These are phyloP conservation scores for Leucophenga maculata DNA, from an alignment of 2,888 invertebrate genomes.

Conservation along the genomic window DNA sequence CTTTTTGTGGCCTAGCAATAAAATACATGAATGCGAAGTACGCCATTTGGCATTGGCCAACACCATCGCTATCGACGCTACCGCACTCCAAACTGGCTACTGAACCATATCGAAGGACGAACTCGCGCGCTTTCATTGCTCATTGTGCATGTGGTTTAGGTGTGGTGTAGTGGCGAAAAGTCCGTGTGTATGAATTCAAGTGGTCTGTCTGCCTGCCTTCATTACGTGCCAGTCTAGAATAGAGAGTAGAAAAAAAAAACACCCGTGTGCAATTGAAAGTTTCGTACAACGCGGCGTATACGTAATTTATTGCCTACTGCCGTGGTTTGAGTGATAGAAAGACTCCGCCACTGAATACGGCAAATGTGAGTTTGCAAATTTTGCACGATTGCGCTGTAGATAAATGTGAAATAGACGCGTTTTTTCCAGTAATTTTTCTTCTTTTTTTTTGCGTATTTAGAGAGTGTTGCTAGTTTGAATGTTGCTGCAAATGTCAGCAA, in stretches of 20 bases:
- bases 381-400: conserved; percentile 53
- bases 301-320: conserved; percentile 60
- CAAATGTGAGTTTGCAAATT: conserved; percentile 38
- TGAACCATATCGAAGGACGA: conserved; percentile 11
- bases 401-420: conserved; percentile 60
- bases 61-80: neutral
- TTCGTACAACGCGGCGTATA: conserved; percentile 58
- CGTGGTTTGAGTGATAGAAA: neutral
- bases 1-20: neutral
- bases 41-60: neutral
- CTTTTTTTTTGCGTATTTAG: no score
- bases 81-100: neutral
- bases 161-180: no score
- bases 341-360: neutral
- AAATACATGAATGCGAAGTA: conserved; percentile 7
- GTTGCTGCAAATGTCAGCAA: conserved; percentile 44
- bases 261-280: conserved; percentile 44
- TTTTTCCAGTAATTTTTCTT: no score
- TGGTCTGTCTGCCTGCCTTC: neutral
- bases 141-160: conserved; percentile 3
- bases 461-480: neutral
- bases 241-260: neutral
- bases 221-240: neutral
- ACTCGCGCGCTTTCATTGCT: neutral
- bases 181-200: neutral